These are phyloP conservation scores for Leptopilina clavipes DNA, from an alignment of 1,140 invertebrate genomes.

Conservation along the genomic window DNA sequence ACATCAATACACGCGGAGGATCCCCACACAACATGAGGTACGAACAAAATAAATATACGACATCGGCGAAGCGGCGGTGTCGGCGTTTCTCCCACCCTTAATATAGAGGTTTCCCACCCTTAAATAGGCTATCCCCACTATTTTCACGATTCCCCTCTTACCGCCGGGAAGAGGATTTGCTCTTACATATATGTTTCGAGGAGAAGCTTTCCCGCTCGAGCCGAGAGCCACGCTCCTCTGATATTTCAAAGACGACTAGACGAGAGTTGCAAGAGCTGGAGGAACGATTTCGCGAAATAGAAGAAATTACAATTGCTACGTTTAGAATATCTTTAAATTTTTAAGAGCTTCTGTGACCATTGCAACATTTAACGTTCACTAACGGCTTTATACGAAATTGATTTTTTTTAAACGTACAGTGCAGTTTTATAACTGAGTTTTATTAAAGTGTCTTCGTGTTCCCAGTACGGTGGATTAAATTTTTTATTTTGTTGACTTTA, in stretches of 20 bases:
- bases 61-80: slow-evolving; percentile 45
- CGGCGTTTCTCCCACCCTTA: slow-evolving; percentile 41
- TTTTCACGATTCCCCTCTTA: slow-evolving; percentile 21
- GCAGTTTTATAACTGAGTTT: no score
- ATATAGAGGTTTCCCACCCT: neutral
- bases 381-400: neutral
- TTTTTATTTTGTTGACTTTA: no score
- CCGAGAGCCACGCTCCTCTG: slow-evolving; percentile 17
- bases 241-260: slow-evolving; percentile 14
- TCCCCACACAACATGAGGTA: slow-evolving; percentile 14
- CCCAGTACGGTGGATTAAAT: no score
- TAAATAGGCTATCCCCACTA: slow-evolving; percentile 37
- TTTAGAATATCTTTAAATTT: slow-evolving; percentile 22
- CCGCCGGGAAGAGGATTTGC: neutral
- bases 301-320: slow-evolving; percentile 11
- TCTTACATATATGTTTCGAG: neutral
- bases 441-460: no score
- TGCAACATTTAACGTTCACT: neutral
- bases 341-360: neutral
- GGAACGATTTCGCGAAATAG: slow-evolving; percentile 15
- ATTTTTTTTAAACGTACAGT: neutral
- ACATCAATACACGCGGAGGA: slow-evolving; percentile 40
- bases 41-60: slow-evolving; percentile 11
- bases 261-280: slow-evolving; percentile 25
- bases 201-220: slow-evolving; percentile 32